These are phyloP conservation scores for Leptinotarsa haldemani DNA, from an alignment of 2,888 invertebrate genomes.

Conservation along the genomic window DNA sequence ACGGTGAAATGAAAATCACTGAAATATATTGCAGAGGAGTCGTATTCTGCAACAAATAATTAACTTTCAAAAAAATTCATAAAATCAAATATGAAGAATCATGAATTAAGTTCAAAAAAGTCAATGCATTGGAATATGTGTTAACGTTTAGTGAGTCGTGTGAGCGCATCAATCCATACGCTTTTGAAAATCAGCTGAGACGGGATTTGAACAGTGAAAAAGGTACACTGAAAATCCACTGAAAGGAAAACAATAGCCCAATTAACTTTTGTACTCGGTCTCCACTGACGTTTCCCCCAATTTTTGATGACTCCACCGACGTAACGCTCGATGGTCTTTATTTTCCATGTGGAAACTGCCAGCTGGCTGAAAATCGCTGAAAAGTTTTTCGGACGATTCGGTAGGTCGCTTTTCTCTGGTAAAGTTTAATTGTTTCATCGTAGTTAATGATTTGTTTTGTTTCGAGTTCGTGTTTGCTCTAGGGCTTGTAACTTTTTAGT, in stretches of 20 bases:
- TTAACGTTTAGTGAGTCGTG: not conserved
- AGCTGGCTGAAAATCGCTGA: slow-evolving; percentile 54
- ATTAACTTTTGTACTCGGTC: slow-evolving; percentile 49
- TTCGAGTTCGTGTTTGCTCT: slow-evolving; percentile 47
- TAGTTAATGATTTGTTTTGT: slow-evolving; percentile 55
- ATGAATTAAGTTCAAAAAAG: not conserved
- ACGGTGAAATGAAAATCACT: too few species aligned
- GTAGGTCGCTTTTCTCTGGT: slow-evolving; percentile 45
- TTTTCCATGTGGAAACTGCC: slow-evolving; percentile 53
- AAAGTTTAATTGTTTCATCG: slow-evolving; percentile 56
- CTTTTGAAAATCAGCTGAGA: slow-evolving; percentile 41
- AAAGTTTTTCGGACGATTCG: slow-evolving; percentile 50
- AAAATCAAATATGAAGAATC: too few species aligned
- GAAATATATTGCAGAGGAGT: too few species aligned
- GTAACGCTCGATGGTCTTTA: slow-evolving; percentile 45
- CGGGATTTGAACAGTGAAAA: slow-evolving; percentile 39
- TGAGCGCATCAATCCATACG: not conserved
- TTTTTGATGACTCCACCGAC: slow-evolving; percentile 51
- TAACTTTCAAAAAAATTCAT: too few species aligned
- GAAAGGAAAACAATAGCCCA: slow-evolving; percentile 50
- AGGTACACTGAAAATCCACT: slow-evolving; percentile 35
- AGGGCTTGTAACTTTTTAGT: slow-evolving; percentile 43
- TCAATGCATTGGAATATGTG: not conserved
- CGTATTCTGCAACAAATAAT: too few species aligned
- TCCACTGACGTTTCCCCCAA: slow-evolving; percentile 40